These are phyloP conservation scores for Lampris megalopsis DNA, from an alignment of 2,113 vertebrate species.

Conservation along the genomic window DNA sequence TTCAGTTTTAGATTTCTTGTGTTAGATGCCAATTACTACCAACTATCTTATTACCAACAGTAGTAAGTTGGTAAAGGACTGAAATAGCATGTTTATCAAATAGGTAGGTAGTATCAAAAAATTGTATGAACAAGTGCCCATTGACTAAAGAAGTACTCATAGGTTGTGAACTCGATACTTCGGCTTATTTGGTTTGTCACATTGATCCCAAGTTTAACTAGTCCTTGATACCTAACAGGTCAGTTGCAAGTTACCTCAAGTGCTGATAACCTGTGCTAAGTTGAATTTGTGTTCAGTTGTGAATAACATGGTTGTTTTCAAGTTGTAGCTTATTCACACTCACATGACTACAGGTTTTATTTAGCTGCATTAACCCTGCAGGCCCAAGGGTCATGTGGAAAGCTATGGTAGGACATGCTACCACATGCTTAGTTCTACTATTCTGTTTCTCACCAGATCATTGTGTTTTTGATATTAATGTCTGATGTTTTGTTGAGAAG, in stretches of 20 bases:
- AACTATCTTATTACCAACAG: no score
- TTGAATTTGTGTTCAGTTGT: neutral
- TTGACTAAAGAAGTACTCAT: neutral
- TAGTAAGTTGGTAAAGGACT: no score
- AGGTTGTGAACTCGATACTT: constrained; percentile 26
- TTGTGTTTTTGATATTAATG: neutral
- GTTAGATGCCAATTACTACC: no score
- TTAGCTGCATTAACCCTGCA: constrained; percentile 50
- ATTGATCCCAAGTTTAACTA: neutral
- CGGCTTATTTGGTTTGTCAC: neutral
- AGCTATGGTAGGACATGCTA: neutral
- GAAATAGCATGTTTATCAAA: no score
- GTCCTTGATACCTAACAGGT: constrained; percentile 42
- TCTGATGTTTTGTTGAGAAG: neutral
- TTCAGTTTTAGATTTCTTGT: neutral
- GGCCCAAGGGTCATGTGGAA: constrained; percentile 28
- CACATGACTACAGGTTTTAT: constrained; percentile 65
- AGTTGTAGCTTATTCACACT: constrained; percentile 45
- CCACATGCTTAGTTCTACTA: neutral
- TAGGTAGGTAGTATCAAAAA: no score
- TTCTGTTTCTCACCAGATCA: neutral
- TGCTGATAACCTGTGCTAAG: constrained; percentile 30
- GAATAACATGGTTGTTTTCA: constrained; percentile 51
- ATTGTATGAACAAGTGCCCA: no score
- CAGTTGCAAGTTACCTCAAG: constrained; percentile 24